Conservation (phyloP, 2,888 invertebrate genomes). For the Fragum fragum region DNA sequence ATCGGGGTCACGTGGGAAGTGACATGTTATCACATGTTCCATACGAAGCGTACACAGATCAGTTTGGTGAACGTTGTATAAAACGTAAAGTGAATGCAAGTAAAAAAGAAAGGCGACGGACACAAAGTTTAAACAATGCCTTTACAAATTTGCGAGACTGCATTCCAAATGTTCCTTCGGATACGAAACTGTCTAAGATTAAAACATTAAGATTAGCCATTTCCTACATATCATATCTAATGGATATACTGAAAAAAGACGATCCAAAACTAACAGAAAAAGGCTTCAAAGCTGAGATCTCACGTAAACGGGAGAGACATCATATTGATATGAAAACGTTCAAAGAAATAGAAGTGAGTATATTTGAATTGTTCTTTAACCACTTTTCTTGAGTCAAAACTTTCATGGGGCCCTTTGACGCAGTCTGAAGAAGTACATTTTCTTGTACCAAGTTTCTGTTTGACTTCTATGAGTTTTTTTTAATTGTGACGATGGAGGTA, state of each 20-base stretch:
- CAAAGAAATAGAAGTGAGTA: conserved; percentile 60
- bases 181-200: conserved; percentile 97
- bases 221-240: conserved; percentile 91
- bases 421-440: no score
- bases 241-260: conserved; percentile 94
- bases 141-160: conserved; percentile 96
- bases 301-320: conserved; percentile 81
- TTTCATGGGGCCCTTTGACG: no score
- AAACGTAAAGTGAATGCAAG: conserved; percentile 92
- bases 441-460: no score
- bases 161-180: conserved; percentile 98
- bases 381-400: no score
- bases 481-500: no score
- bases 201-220: conserved; percentile 97
- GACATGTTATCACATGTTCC: conserved; percentile 59
- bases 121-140: conserved; percentile 97
- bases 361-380: neutral
- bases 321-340: conserved; percentile 61
- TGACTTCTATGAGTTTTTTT: no score
- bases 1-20: conserved; percentile 53
- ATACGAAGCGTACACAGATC: conserved; percentile 65
- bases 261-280: conserved; percentile 89
- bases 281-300: conserved; percentile 95
- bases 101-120: conserved; percentile 96
- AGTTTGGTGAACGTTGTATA: conserved; percentile 77